Evolutionary conservation across 2,888 invertebrate genomes (phyloP).

Genomic region (Dryomyza anilis): DNA sequence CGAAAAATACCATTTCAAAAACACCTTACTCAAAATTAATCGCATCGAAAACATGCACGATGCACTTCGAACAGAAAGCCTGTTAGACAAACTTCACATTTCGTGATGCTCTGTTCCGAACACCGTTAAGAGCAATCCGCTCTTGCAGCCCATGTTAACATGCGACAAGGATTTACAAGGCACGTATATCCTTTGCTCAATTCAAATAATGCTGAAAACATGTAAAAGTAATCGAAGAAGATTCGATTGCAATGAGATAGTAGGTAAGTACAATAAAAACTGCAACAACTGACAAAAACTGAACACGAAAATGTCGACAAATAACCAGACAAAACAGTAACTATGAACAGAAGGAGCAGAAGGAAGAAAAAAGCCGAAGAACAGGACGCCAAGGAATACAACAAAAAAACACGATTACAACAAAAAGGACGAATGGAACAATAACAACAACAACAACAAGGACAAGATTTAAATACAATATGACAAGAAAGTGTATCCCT

Average conservation of each 20-base stretch:
- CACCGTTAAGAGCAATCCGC: too few relatives aligned
- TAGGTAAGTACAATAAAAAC: too few relatives aligned
- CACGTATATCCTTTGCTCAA: too few relatives aligned
- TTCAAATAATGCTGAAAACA: not conserved
- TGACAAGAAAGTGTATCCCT: constrained; percentile 6
- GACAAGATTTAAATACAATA: constrained; percentile 21
- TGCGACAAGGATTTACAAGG: too few relatives aligned
- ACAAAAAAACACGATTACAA: not conserved
- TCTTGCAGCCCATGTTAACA: too few relatives aligned
- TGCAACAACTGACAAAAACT: too few relatives aligned
- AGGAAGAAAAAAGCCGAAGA: not conserved
- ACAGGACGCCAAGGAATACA: not conserved
- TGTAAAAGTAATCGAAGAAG: constrained; percentile 21
- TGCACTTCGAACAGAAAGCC: too few relatives aligned
- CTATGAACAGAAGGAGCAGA: not conserved
- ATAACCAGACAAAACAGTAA: not conserved
- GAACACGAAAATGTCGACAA: not conserved
- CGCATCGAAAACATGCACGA: too few relatives aligned
- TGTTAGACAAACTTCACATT: too few relatives aligned
- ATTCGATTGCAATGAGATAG: constrained; percentile 6
- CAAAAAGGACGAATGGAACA: not conserved
- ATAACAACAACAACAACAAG: constrained; percentile 5
- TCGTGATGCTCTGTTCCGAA: too few relatives aligned
- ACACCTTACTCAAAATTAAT: too few relatives aligned
- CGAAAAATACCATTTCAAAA: too few relatives aligned